Conservation (phyloP, 2,797 vertebrate genomes). For the Toxotes lorentzi region DNA sequence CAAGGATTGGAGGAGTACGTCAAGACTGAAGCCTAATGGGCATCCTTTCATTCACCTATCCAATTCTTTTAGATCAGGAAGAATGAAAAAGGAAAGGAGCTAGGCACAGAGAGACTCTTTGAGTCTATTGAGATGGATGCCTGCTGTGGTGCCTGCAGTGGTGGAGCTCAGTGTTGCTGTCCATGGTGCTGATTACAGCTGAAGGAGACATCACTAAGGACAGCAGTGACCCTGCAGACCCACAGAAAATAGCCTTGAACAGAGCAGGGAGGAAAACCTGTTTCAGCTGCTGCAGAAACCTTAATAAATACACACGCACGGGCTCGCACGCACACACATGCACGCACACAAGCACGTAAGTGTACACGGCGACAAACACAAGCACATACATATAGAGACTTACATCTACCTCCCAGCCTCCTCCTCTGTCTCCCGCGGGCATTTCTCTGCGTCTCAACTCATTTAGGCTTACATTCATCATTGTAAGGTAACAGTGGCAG, state of each 20-base stretch:
- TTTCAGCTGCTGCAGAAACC: constrained; percentile 66
- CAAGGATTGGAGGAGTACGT: constrained; percentile 47
- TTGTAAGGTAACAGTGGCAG: constrained; percentile 87
- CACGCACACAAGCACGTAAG: constrained; percentile 22
- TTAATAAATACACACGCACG: constrained; percentile 56
- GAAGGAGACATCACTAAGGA: constrained; percentile 81
- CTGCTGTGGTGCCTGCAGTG: constrained; percentile 65
- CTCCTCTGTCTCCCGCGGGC: constrained; percentile 80
- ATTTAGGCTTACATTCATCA: constrained; percentile 89
- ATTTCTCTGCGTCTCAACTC: constrained; percentile 86
- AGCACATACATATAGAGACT: constrained; percentile 68
- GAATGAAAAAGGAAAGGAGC: constrained; percentile 59
- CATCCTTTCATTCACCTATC: constrained; percentile 62
- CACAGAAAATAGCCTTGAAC: constrained; percentile 73
- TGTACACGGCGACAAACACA: constrained; percentile 52
- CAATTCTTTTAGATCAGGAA: constrained; percentile 72
- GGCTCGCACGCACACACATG: constrained; percentile 12
- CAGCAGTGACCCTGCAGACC: constrained; percentile 76
- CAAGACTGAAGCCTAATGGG: constrained; percentile 62
- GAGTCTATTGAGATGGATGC: constrained; percentile 77
- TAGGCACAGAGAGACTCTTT: constrained; percentile 53
- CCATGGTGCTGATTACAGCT: constrained; percentile 84
- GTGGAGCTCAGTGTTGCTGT: constrained; percentile 77
- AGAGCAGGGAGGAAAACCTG: constrained; percentile 55
- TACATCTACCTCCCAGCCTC: constrained; percentile 77